These are phyloP conservation scores for Camponotus pennsylvanicus DNA, from an alignment of 1,140 invertebrate genomes.

Conservation along the genomic window DNA sequence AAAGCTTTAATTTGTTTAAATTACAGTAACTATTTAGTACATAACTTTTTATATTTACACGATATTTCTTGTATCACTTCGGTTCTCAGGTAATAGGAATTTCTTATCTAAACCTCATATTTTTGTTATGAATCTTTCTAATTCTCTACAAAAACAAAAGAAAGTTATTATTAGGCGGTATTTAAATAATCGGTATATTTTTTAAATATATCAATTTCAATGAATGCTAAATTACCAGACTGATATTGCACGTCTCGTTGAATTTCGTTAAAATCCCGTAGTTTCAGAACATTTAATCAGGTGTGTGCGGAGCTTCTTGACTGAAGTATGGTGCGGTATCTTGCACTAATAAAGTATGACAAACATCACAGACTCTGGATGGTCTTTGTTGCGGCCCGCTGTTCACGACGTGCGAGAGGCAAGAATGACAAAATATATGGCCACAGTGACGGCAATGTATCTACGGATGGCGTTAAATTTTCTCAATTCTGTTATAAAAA, in stretches of 20 bases:
- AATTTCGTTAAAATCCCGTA: slow-evolving; percentile 57
- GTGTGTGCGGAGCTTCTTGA: slow-evolving; percentile 92
- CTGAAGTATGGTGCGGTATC: slow-evolving; percentile 98
- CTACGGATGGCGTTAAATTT: slow-evolving; percentile 85
- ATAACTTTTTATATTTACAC: slow-evolving; percentile 82
- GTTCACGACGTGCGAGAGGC: slow-evolving; percentile 92
- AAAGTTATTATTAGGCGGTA: slow-evolving; percentile 1
- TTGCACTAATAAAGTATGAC: slow-evolving; percentile 97
- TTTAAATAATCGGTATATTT: background rate
- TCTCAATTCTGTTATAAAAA: background rate
- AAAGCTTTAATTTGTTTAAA: slow-evolving; percentile 84
- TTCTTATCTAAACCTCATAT: slow-evolving; percentile 65
- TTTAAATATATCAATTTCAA: slow-evolving; percentile 16
- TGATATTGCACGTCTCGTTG: slow-evolving; percentile 80
- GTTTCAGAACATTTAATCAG: slow-evolving; percentile 83
- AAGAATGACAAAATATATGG: slow-evolving; percentile 96
- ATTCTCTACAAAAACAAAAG: slow-evolving; percentile 64
- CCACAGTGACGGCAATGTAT: slow-evolving; percentile 98
- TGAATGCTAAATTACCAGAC: slow-evolving; percentile 51
- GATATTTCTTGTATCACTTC: slow-evolving; percentile 77
- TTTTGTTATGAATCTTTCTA: slow-evolving; percentile 62
- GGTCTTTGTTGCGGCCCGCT: slow-evolving; percentile 95
- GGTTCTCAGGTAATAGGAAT: slow-evolving; percentile 75
- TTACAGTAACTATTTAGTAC: slow-evolving; percentile 83
- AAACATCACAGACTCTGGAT: slow-evolving; percentile 97